Base-by-base conservation (phyloP, 2,888 invertebrate genomes). In the Drosophila infuscata region DNA sequence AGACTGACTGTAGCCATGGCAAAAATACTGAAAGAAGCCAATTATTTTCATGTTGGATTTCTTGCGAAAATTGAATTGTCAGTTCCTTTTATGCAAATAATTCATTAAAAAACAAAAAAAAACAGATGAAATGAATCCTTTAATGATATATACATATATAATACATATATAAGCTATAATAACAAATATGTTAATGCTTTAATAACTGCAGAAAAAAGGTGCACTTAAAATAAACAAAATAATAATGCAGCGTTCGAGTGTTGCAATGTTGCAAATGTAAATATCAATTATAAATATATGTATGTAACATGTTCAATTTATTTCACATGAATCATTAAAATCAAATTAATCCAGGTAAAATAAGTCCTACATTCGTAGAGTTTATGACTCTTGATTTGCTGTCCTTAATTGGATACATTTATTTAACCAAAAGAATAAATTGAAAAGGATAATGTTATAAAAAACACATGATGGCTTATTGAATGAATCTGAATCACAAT, bases 1-100 rank as follows among this genome's bases (percentile, higher is more conserved):
- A 35, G 20, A 38, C 58, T 48, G 5, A 32, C 30, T 49, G 54
- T 60, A 48, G n/a, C 46, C 49, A 58, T 41, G 32, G n/a, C 5
- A 58, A 57, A 8, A 30, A 7, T 3, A 17, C 36, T 25, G 3
- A 7, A 2, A 25, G 17, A 51, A 35, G 17, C 3, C 56, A 38
- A 38, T 56, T 41, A 30, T 29, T 30, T 29, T 0, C 12, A 29
- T 56, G 7, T 6, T 32, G n/a, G 7, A 11, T n/a, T 38, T 25
- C 2, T n/a, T n/a, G 17, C 7, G 7, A 30, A n/a, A 30, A 38
- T 20, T 25, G 0, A 35, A 46, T 46, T 46, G 53, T 8, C 53
- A 20, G 20, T 1, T 20, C 3, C 9, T 20, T 32, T 3, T 35
- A 9, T 53, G 53, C 35, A 46, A 46, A 46, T 20, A 46, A 46